Base-by-base conservation (phyloP, 2,888 invertebrate genomes). In the Andrena haemorrhoa region DNA sequence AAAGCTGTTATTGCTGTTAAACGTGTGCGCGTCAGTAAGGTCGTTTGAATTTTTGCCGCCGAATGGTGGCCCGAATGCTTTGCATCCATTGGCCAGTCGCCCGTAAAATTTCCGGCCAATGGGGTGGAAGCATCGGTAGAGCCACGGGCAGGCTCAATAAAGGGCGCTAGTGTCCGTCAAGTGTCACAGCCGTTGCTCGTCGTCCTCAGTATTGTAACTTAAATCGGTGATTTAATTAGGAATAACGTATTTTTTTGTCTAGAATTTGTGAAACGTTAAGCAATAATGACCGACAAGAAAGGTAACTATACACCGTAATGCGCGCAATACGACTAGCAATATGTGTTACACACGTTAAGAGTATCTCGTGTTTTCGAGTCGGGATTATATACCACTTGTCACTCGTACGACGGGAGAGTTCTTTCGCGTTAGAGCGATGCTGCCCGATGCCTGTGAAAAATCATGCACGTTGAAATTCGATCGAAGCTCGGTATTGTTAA, bases 211-310 rank as follows among this genome's bases (percentile, higher is more conserved):
- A 88, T 90, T 89, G 87, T 87, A 89, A 88, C 88, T 89, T 79
- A 88, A 91, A 89, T 90, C 88, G 88, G 91, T 91, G 91, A 91
- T 88, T 90, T 88, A 89, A 89, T 90, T 90, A 89, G 89, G 79
- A 88, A 86, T 88, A 89, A 88, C 82, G 84, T 88, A 89, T 88
- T 89, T 90, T 90, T 90, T 90, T 89, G 41, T 41, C 89, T 91
- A 90, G 83, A 89, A 89, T 90, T 88, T 89, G 89, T 88, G 90
- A 89, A 90, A 89, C 89, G 87, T 89, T 91, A 93, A 93, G 92
- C 92, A 92, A 93, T 93, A 93, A 94, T 94, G 94, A 92, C 93
- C 90, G 94, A 94, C 94, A 94, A 94, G 89, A 94, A 94, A 94
- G 94, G 94, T 94, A 94, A 94, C 89, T 94, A 94, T 94, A 89